Percentiles rank a stretch among this genome's conserved stretches.
phyloP scores from a whole-genome alignment of 2,888 invertebrate genomes.

The Luperina nickerlii region DNA sequence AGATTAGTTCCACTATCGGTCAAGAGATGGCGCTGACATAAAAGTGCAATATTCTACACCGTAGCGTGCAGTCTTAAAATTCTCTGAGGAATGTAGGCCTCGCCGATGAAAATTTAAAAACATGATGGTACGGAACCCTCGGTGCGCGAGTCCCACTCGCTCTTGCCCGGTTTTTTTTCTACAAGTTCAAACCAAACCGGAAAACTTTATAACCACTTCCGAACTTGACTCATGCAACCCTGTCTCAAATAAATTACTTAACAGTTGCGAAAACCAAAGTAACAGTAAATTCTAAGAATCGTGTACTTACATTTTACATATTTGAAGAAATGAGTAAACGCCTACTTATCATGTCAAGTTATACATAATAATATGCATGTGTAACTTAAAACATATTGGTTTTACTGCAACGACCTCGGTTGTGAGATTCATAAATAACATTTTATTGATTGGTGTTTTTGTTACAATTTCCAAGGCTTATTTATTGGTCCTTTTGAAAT shows the following conservation, averaged over 20 bases:
- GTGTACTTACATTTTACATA: background rate
- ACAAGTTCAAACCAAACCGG: background rate
- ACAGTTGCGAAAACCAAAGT: constrained; percentile 23
- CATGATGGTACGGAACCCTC: too few species aligned
- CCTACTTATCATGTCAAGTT: constrained; percentile 18
- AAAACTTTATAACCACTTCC: constrained; percentile 9
- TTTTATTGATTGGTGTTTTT: constrained; percentile 2
- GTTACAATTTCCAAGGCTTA: constrained; percentile 1
- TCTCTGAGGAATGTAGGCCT: too few species aligned
- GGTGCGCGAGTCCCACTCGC: too few species aligned
- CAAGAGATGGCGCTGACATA: too few species aligned
- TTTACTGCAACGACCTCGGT: constrained; percentile 9
- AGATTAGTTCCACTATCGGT: too few species aligned
- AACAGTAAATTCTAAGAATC: constrained; percentile 31
- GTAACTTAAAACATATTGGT: constrained; percentile 17
- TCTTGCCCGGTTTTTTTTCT: too few species aligned
- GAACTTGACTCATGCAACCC: background rate
- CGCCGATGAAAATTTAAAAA: too few species aligned
- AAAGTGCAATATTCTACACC: too few species aligned
- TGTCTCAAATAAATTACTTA: background rate
- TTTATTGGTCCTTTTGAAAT: constrained; percentile 10
- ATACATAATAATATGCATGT: background rate
- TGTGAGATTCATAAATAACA: constrained; percentile 20
- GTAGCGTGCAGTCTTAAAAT: too few species aligned
- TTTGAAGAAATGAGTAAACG: constrained; percentile 31